phyloP scores from a whole-genome alignment of 1,140 invertebrate species.

The Calycopis cecrops region DNA sequence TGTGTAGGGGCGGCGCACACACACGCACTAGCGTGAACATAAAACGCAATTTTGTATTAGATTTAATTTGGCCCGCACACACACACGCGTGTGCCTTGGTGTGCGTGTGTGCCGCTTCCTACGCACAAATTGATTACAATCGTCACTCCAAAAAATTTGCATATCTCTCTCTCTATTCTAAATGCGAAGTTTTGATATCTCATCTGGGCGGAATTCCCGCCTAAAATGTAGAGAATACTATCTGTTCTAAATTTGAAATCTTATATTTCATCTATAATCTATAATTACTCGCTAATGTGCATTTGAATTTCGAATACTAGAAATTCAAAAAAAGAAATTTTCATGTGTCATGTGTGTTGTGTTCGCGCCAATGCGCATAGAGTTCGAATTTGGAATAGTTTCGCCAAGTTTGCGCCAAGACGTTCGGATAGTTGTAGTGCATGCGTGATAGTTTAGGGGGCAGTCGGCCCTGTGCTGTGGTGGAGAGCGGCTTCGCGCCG shows the following conservation, averaged over 20 bases:
- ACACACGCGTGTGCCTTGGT: constrained; percentile 35
- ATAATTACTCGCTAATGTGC: too few species aligned
- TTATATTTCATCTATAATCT: too few species aligned
- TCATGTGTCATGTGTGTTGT: too few species aligned
- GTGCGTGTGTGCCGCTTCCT: constrained; percentile 56
- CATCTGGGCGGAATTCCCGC: not conserved
- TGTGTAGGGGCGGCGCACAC: constrained; percentile 52
- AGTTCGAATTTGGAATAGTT: constrained; percentile 4
- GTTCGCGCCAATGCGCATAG: not conserved
- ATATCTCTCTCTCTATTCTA: constrained; percentile 34
- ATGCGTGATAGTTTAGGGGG: constrained; percentile 52
- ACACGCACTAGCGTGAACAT: constrained; percentile 63
- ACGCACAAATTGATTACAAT: constrained; percentile 73
- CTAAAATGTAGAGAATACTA: too few species aligned
- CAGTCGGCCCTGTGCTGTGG: constrained; percentile 21
- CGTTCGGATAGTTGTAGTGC: constrained; percentile 30
- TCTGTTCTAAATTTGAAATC: too few species aligned
- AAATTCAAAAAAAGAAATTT: too few species aligned
- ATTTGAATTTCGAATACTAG: too few species aligned
- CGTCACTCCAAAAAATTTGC: constrained; percentile 61
- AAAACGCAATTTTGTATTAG: constrained; percentile 75
- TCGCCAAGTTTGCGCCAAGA: constrained; percentile 1
- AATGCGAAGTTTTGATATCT: constrained; percentile 11
- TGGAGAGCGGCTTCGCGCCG: constrained; percentile 41
- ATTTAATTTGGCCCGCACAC: constrained; percentile 69